These are phyloP conservation scores for Turnix velox DNA, from an alignment of 2,113 vertebrate genomes.

Conservation along the genomic window DNA sequence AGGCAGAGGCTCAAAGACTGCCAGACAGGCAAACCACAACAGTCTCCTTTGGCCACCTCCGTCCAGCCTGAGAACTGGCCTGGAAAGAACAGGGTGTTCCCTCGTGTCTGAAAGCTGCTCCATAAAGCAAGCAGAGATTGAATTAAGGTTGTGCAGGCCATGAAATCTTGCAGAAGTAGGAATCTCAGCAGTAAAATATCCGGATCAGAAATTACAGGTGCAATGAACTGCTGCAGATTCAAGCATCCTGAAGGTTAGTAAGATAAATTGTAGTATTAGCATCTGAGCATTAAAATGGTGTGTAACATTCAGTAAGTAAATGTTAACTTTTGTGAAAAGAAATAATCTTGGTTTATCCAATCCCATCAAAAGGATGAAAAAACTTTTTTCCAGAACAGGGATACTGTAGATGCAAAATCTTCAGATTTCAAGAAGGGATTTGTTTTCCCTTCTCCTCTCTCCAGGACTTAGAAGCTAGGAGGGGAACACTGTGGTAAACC, in stretches of 20 bases:
- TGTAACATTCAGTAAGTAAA: not conserved
- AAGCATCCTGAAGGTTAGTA: not conserved
- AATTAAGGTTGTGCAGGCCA: not conserved
- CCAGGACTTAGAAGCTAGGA: not conserved
- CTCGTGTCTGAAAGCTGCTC: not conserved
- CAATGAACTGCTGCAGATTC: not conserved
- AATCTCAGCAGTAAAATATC: not conserved
- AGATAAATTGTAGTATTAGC: not conserved
- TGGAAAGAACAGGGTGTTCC: not conserved
- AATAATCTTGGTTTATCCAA: not conserved
- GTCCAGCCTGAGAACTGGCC: not conserved
- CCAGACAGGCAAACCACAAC: not conserved
- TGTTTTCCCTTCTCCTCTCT: not conserved
- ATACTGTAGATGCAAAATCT: not conserved
- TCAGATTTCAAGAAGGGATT: not conserved
- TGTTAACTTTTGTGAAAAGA: not conserved
- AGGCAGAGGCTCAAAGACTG: not conserved
- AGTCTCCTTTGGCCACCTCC: not conserved
- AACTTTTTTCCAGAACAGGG: not conserved
- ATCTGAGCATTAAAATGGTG: not conserved
- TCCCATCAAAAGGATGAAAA: not conserved
- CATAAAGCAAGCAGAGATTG: not conserved
- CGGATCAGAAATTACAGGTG: not conserved
- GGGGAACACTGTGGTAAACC: not conserved
- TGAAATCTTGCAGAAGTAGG: not conserved